phyloP scores from a whole-genome alignment of 1,140 invertebrate species.

The Orius laevigatus region DNA sequence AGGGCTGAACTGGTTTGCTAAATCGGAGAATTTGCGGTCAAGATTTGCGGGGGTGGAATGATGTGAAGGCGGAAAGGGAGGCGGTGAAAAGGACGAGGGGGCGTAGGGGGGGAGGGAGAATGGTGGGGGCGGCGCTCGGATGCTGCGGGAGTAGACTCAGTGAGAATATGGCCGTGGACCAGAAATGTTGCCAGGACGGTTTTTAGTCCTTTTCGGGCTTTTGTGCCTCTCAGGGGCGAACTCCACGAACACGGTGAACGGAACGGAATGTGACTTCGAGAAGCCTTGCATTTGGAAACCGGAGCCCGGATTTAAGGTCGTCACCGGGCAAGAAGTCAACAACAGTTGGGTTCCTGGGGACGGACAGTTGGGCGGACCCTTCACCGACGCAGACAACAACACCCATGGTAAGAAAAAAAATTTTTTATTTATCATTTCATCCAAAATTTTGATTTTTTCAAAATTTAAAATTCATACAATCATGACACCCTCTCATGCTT shows the following conservation, averaged over 20 bases:
- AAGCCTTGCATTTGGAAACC: conserved; percentile 15
- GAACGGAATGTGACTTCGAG: conserved; percentile 15
- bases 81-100: too few species aligned
- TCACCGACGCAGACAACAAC: conserved; percentile 28
- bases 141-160: too few species aligned
- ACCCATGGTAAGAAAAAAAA: conserved; percentile 25
- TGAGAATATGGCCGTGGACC: too few species aligned
- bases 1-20: too few species aligned
- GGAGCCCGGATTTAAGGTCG: conserved; percentile 23
- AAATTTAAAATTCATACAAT: neutral
- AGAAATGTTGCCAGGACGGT: too few species aligned
- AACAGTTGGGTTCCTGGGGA: conserved; percentile 28
- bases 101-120: too few species aligned
- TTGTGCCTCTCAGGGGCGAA: conserved; percentile 23
- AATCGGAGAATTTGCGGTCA: too few species aligned
- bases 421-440: neutral
- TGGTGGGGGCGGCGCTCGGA: too few species aligned
- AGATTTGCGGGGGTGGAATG: too few species aligned
- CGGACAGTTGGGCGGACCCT: conserved; percentile 29
- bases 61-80: too few species aligned
- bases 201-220: too few species aligned
- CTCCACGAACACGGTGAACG: conserved; percentile 22
- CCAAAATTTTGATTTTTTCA: too few species aligned
- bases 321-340: conserved; percentile 26
- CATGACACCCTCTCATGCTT: neutral